Percentiles rank a stretch among this genome's conserved stretches.
phyloP scores from a whole-genome alignment of 1,140 invertebrate genomes.

The Panagrolaimus sp. region DNA sequence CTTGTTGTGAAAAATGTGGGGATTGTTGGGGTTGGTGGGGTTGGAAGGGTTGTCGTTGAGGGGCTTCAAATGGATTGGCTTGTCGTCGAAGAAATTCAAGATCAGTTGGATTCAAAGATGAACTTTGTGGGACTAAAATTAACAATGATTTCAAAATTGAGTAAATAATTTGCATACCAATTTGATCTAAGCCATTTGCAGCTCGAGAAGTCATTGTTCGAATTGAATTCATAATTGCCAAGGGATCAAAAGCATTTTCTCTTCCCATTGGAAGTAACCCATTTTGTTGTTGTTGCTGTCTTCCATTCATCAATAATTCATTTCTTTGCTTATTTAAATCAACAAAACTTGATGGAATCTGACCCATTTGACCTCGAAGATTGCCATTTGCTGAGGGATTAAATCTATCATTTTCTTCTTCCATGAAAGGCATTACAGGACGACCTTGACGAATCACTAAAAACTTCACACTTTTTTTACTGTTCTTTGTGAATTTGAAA shows the following conservation, averaged over 20 bases:
- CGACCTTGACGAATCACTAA: slow-evolving; percentile 6
- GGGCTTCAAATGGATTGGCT: slow-evolving; percentile 1
- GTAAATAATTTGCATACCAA: background rate
- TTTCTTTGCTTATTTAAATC: no score
- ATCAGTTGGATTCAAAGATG: background rate
- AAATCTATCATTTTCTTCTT: background rate
- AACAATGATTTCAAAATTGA: background rate
- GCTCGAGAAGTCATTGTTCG: background rate
- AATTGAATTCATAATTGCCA: background rate
- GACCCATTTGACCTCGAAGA: background rate
- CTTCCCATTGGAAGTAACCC: background rate
- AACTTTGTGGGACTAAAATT: background rate
- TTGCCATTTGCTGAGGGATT: no score
- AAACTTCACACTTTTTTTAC: no score
- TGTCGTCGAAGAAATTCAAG: slow-evolving; percentile 2
- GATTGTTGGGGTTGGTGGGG: background rate
- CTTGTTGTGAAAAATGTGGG: background rate
- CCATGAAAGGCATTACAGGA: background rate
- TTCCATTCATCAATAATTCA: background rate
- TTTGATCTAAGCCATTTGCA: slow-evolving; percentile 14
- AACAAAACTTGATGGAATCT: background rate
- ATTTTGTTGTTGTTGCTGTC: background rate
- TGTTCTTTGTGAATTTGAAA: no score
- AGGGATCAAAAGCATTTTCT: no score
- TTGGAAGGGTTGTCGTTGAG: background rate